Evolutionary conservation across 2,113 vertebrate species (phyloP), one percentile per base, ranked within the genome.

Genomic region (Aldabrachelys gigantea): DNA sequence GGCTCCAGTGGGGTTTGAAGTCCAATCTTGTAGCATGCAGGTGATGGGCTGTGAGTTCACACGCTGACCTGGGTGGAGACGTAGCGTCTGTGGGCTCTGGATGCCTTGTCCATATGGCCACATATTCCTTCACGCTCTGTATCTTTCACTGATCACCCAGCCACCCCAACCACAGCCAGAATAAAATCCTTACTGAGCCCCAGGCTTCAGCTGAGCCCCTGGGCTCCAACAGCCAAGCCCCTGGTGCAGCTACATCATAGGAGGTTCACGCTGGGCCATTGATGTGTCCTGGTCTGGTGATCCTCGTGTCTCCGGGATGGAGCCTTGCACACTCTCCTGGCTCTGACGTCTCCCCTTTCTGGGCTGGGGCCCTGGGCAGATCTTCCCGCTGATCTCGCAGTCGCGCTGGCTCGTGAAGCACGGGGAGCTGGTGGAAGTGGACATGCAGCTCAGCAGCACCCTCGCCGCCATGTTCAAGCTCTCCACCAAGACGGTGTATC

Each of bases 351-450:
- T 52, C 6, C 79, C 76, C 44, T 75, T 83, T 59, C 57, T 47
- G 57, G 57, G 25, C 27, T 10, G 11, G 27, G 57, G 9, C 50
- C 81, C 80, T 72, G 92, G 62, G 49, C 87, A 99, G 99, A 99
- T 99, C 89, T 99, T 99, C 91, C 99, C 99, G 12, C 98, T 99
- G 82, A 99, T 99, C 96, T 99, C 99, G 76, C 99, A 99, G 97
- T 99, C 99, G 41, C 99, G 99, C 90, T 99, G 99, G 99, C 94
- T 99, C 96, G 99, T 99, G 87, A 99, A 99, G 95, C 99, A 99
- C 1, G 99, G 99, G 12, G 99, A 99, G 88, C 98, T 99, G 82
- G 96, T 98, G 78, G 99, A 99, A 80, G 98, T 99, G 97, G 99
- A 99, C 93, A 99, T 99, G 3, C 98, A 98, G 96, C 98, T 95